Percentiles rank a stretch among this genome's conserved stretches.
These are phyloP conservation scores for Dendrophyllia cribrosa DNA, from an alignment of 64 coral and sea anemone genomes.

Conservation along the genomic window DNA sequence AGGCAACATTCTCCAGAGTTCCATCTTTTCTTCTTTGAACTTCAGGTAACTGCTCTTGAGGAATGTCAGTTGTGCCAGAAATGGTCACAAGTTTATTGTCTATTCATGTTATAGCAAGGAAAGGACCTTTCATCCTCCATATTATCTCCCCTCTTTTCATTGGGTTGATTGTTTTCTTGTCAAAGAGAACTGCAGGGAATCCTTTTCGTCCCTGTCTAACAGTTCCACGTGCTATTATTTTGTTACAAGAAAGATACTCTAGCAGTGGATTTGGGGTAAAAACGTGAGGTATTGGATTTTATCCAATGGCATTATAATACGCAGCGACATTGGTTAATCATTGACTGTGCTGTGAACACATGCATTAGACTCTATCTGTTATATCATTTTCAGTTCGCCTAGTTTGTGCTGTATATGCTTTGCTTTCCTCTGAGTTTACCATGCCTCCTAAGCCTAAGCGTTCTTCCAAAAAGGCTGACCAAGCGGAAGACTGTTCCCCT, in stretches of 20 bases:
- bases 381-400: too few species aligned
- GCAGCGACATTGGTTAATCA: too few species aligned
- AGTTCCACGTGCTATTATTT: conserved; percentile 29
- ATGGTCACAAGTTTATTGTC: conserved; percentile 7
- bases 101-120: conserved; percentile 5
- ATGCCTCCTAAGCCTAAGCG: neutral
- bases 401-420: too few species aligned
- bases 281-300: too few species aligned
- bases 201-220: neutral
- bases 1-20: neutral
- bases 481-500: neutral
- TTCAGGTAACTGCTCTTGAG: neutral
- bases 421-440: too few species aligned
- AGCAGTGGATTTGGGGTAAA: conserved; percentile 2
- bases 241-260: conserved; percentile 20
- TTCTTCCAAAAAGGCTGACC: neutral
- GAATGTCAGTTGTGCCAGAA: neutral
- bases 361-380: too few species aligned
- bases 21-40: conserved; percentile 37
- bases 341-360: too few species aligned
- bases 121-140: conserved; percentile 44
- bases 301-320: too few species aligned
- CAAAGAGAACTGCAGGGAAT: conserved; percentile 2
- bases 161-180: neutral
- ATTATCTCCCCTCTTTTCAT: conserved; percentile 6